Evolutionary conservation across 2,113 vertebrate species (phyloP).

Genomic region (Capra hircus): DNA sequence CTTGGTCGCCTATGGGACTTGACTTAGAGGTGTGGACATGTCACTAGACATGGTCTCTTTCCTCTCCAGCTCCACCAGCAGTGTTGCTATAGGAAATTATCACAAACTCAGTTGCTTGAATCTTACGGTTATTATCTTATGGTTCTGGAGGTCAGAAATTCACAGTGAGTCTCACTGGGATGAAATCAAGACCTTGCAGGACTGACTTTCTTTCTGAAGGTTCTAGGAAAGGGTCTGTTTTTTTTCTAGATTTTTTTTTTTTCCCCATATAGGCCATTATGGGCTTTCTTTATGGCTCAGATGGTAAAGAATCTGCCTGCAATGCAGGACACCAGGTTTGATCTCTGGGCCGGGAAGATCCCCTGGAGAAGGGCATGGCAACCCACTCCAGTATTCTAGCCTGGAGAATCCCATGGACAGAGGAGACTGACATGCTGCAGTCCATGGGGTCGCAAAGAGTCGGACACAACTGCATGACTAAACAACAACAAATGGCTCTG

Average conservation of each 20-base stretch:
- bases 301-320: neutral
- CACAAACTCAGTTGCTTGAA: neutral
- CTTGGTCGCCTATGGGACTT: neutral
- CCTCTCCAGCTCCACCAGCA: neutral
- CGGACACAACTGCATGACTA: fast-evolving
- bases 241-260: neutral
- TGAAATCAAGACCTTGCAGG: neutral
- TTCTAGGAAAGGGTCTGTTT: neutral
- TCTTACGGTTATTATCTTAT: too few species aligned
- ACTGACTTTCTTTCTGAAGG: neutral
- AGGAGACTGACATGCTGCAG: neutral
- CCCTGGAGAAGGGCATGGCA: neutral
- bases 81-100: neutral
- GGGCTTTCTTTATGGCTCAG: neutral
- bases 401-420: neutral
- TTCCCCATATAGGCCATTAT: neutral
- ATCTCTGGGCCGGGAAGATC: neutral
- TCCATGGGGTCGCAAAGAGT: neutral
- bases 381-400: neutral
- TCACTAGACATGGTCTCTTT: neutral
- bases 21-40: neutral
- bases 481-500: neutral
- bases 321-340: neutral
- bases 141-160: neutral
- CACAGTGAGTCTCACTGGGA: neutral